These are phyloP conservation scores for Tychaedon coryphoeus DNA, from an alignment of 2,113 vertebrate species.

Conservation along the genomic window DNA sequence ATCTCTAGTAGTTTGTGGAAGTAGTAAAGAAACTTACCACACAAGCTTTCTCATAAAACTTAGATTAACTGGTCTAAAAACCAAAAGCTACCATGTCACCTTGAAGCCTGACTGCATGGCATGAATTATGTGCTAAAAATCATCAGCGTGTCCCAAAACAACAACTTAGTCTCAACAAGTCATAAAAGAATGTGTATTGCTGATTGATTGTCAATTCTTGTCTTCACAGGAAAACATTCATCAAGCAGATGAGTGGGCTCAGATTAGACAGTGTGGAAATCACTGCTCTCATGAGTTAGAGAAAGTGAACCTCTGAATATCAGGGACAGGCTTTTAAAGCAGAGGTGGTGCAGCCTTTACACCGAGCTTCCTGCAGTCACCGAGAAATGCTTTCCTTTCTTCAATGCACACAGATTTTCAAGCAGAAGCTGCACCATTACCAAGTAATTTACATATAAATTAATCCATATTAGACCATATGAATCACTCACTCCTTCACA, in stretches of 20 bases:
- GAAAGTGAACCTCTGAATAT: background rate
- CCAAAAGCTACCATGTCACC: background rate
- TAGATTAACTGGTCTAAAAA: background rate
- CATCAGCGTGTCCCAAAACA: background rate
- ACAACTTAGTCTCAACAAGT: background rate
- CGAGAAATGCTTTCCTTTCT: background rate
- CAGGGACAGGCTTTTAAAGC: background rate
- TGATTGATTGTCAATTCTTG: background rate
- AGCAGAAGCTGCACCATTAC: constrained; percentile 47
- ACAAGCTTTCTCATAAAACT: background rate
- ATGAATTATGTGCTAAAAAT: background rate
- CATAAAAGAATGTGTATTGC: background rate
- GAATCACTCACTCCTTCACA: constrained; percentile 49
- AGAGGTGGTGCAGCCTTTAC: background rate
- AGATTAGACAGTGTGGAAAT: background rate
- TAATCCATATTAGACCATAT: constrained; percentile 58
- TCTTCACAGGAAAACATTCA: constrained; percentile 11
- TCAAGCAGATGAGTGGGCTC: background rate
- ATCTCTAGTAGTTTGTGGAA: background rate
- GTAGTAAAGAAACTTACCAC: background rate
- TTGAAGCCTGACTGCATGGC: background rate
- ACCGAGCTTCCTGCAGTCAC: background rate
- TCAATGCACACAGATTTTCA: constrained; percentile 47
- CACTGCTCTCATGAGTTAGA: background rate
- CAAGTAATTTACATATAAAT: constrained; percentile 68